Evolutionary conservation across 2,888 invertebrate species (phyloP), one percentile per base, ranked within the genome.

Genomic region (Nymphalis c-album): DNA sequence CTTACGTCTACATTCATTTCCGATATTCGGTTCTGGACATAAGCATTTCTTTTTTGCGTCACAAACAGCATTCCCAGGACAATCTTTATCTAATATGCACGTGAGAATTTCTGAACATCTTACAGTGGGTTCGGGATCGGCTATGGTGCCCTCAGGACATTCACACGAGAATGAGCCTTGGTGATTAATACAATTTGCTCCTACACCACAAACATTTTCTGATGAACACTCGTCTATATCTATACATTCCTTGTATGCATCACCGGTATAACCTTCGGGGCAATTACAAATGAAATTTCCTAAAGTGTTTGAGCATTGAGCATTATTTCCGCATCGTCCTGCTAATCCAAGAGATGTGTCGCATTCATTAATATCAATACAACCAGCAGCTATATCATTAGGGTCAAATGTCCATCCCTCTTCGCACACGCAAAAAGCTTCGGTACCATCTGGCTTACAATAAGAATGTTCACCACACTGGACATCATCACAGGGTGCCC

Each of bases 331-430:
- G 85, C 98, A 98, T 74, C 95, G 94, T 62, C 97, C 97, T 60
- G 94, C 95, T 0, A 95, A 95, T 40, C 97, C 97, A 73, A 96
- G 94, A 26, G 94, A 87, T 63, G 93, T 87, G 80, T 97, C 97
- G 82, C 98, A 98, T 90, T 98, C 98, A 84, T 98, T 94, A 73
- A 98, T 95, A 87, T 98, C 98, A 69, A 97, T 94, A 82, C 98
- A 98, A 68, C 98, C 98, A 57, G 97, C 97, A 7, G 96, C 94
- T 74, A 98, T 96, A 80, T 98, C 97, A 66, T 94, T 95, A 0
- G 98, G 98, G 87, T 98, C 96, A 81, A 96, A 98, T 0, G 97
- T 97, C 97, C 97, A 98, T 1, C 98, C 98, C 69, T 97, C 96
- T 82, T 98, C 97, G 81, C 98, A 98, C 60, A 98, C 96, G 78